Percentiles rank a stretch among this genome's conserved stretches.
These are phyloP conservation scores for Papilio aristodemus DNA, from an alignment of 1,140 invertebrate species.

Conservation along the genomic window DNA sequence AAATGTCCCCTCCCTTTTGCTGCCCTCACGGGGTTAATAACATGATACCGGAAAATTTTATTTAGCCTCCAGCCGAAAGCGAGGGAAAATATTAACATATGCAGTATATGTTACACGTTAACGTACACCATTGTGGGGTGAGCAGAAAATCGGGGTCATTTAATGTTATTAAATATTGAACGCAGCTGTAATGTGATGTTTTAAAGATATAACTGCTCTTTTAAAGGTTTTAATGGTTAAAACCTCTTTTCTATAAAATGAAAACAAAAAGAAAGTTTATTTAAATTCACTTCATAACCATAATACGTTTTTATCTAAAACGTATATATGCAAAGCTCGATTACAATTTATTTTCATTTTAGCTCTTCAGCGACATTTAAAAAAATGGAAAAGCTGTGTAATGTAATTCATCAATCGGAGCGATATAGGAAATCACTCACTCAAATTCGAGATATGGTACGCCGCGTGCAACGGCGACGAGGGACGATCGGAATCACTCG, in stretches of 20 bases:
- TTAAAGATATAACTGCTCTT: too few species aligned
- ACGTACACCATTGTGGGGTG: background rate
- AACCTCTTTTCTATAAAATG: too few species aligned
- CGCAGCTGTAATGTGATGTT: too few species aligned
- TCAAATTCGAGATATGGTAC: conserved; percentile 30
- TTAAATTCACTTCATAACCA: background rate
- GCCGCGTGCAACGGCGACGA: conserved; percentile 35
- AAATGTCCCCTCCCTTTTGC: conserved; percentile 20
- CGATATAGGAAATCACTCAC: conserved; percentile 36
- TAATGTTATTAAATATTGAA: too few species aligned
- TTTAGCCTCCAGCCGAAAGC: conserved; percentile 11
- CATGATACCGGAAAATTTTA: conserved; percentile 15
- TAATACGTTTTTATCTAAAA: background rate
- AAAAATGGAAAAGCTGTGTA: conserved; percentile 31
- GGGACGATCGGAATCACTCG: conserved; percentile 33
- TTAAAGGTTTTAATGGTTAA: too few species aligned
- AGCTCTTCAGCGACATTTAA: background rate
- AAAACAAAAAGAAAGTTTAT: too few species aligned
- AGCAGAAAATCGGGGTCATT: background rate
- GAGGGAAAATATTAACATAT: conserved; percentile 10
- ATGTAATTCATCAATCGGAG: conserved; percentile 38
- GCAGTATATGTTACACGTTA: conserved; percentile 1
- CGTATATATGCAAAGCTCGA: background rate
- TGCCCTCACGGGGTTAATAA: conserved; percentile 17
- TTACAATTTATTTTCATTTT: background rate